Evolutionary conservation across 2,888 invertebrate species (phyloP), one percentile per base, ranked within the genome.

Genomic region (Masnerella sp.): DNA sequence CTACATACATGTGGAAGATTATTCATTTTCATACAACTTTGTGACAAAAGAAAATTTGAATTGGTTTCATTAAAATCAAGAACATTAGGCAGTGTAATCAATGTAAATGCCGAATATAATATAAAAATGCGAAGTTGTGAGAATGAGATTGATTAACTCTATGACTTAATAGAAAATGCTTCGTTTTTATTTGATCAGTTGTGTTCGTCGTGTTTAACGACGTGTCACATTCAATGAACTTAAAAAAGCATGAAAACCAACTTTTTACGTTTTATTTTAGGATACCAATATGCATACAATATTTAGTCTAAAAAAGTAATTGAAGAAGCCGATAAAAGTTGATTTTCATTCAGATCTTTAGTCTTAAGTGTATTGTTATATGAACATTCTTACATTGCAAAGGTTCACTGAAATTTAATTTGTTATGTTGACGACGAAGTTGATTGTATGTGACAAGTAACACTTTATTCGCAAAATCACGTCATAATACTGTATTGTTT

Each of bases 391-490:
- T n/a, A n/a, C n/a, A n/a, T n/a, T n/a, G n/a, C n/a, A n/a, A n/a
- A n/a, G n/a, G n/a, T n/a, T n/a, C n/a, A n/a, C n/a, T n/a, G n/a
- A n/a, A n/a, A n/a, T n/a, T n/a, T n/a, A n/a, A n/a, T n/a, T n/a
- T n/a, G n/a, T n/a, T n/a, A n/a, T n/a, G 22, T 51, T 52, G 43
- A 42, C 18, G 22, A 43, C 25, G 20, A 61, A 62, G 59, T 61
- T 47, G 56, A 61, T 62, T 47, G 67, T 32, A 67, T 49, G 69
- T 67, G 45, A 72, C 34, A 72, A 75, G 73, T 64, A 47, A 74
- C 75, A 64, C 47, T 22, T 40, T 22, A 30, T 52, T 54, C 28
- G 40, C 67, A 67, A 18, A 17, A 73, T 71, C 69, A 65, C 52
- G 25, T 62, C 34, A 54, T 49, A 70, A 77, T 65, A 65, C 68